phyloP scores from a whole-genome alignment of 2,113 vertebrate genomes.

The Onychostruthus taczanowskii region DNA sequence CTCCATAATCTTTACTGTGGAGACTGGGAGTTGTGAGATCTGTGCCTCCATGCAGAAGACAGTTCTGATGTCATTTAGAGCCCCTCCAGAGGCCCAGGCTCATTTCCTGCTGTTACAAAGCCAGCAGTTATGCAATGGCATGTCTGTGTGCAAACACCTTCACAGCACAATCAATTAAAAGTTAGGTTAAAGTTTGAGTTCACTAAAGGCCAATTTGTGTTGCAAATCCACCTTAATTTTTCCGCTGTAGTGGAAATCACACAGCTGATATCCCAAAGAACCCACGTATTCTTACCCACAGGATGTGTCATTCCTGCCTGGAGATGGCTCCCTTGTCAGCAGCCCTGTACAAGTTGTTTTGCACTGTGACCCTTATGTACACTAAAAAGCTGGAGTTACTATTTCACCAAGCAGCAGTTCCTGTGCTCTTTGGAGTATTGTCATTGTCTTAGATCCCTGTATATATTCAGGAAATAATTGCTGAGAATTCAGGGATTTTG shows the following conservation, averaged over 20 bases:
- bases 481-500: not conserved
- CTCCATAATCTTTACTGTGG: not conserved
- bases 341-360: not conserved
- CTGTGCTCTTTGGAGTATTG: not conserved
- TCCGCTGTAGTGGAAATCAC: not conserved
- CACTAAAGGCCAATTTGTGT: not conserved
- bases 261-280: not conserved
- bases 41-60: not conserved
- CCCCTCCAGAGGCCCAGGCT: not conserved
- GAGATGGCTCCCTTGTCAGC: not conserved
- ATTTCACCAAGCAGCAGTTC: not conserved
- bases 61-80: not conserved
- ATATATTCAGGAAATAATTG: not conserved
- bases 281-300: not conserved
- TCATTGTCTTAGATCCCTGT: not conserved
- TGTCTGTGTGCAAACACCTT: not conserved
- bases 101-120: not conserved
- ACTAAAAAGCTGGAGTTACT: not conserved
- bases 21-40: not conserved
- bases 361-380: not conserved
- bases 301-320: not conserved
- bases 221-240: not conserved
- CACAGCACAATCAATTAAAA: not conserved
- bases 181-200: not conserved
- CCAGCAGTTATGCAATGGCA: not conserved